phyloP scores from a whole-genome alignment of 2,113 vertebrate genomes.

The Passer montanus region DNA sequence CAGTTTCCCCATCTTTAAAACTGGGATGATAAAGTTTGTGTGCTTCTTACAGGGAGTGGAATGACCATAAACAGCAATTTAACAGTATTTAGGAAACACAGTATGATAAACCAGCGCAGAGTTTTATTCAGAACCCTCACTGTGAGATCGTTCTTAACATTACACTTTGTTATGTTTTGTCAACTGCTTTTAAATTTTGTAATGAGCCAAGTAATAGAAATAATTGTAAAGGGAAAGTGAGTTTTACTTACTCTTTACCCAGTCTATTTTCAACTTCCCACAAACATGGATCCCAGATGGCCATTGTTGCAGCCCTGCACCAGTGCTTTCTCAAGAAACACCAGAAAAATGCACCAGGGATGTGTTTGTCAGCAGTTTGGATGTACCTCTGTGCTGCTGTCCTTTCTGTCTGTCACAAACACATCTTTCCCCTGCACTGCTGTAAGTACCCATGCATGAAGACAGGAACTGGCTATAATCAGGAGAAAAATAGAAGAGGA shows the following conservation, averaged over 20 bases:
- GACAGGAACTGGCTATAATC: not conserved
- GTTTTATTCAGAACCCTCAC: not conserved
- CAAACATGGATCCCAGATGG: not conserved
- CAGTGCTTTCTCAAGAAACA: not conserved
- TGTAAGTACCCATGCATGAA: not conserved
- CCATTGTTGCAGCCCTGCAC: not conserved
- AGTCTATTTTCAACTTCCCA: not conserved
- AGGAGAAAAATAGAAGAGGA: not conserved
- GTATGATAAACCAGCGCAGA: not conserved
- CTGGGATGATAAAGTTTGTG: not conserved
- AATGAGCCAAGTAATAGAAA: not conserved
- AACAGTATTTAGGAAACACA: not conserved
- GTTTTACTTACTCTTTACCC: not conserved
- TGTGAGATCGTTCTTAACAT: not conserved
- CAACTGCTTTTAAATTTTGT: not conserved
- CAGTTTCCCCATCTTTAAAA: not conserved
- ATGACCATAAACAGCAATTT: not conserved
- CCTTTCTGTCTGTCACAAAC: not conserved
- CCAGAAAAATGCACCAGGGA: not conserved
- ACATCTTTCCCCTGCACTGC: not conserved
- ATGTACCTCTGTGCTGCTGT: not conserved
- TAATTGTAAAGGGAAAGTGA: not conserved
- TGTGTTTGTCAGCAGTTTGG: not conserved
- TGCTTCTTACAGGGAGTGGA: not conserved
- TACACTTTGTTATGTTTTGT: not conserved